These are phyloP conservation scores for Noturus placidus DNA, from an alignment of 2,113 vertebrate genomes.

Conservation along the genomic window DNA sequence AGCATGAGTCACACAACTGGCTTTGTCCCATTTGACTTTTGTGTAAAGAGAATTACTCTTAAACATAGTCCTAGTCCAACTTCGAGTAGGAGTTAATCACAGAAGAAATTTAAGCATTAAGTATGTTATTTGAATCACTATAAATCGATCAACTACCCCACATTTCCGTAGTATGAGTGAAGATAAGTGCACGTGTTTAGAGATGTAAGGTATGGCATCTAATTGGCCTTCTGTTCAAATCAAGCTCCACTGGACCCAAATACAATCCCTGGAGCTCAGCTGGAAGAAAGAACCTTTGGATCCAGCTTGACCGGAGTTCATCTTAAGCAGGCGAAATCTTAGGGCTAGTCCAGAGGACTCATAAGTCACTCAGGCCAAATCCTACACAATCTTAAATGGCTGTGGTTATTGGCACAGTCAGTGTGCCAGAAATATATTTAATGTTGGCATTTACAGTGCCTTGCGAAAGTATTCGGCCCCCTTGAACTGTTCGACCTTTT, in stretches of 20 bases:
- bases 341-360: background rate
- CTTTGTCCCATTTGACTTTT: constrained; percentile 5
- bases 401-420: background rate
- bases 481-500: too few species aligned
- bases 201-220: background rate
- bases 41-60: background rate
- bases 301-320: background rate
- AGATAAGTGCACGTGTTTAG: background rate
- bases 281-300: background rate
- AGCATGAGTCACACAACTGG: background rate
- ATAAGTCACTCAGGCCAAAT: background rate
- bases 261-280: background rate
- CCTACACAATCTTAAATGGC: background rate
- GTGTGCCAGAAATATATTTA: background rate
- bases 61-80: background rate
- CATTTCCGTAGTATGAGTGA: background rate
- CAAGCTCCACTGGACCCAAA: background rate
- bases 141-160: background rate
- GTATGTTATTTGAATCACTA: background rate
- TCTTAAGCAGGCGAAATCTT: background rate
- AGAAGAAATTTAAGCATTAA: background rate
- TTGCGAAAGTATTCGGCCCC: too few species aligned
- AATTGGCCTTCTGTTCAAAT: background rate
- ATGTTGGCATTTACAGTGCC: background rate
- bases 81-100: background rate